Evolutionary conservation across 2,797 vertebrate genomes (phyloP).

Genomic region (Pantherophis vulpinus): DNA sequence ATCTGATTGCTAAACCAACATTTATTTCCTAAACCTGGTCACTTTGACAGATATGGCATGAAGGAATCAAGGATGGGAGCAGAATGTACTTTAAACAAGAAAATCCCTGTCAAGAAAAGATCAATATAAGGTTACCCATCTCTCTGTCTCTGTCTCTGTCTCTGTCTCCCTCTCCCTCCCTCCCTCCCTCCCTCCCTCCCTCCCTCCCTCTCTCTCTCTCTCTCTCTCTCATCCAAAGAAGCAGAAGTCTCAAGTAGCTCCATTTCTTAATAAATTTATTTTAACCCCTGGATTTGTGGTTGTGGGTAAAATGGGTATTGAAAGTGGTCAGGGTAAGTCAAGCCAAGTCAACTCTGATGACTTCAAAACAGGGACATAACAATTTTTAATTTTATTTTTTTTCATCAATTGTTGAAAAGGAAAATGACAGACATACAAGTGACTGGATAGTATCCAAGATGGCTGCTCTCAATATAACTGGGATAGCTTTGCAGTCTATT

Average conservation of each 20-base stretch:
- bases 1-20: background rate
- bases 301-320: background rate
- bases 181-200: too few species aligned
- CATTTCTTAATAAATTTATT: background rate
- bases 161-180: too few species aligned
- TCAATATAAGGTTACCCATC: background rate
- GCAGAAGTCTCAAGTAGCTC: background rate
- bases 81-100: background rate
- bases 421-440: background rate
- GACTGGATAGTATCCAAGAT: background rate
- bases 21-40: background rate
- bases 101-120: background rate
- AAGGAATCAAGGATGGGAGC: background rate
- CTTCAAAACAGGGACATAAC: background rate
- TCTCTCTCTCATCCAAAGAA: background rate
- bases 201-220: too few species aligned
- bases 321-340: background rate
- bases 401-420: background rate
- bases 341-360: background rate
- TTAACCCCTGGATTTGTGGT: background rate
- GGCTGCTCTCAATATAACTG: background rate
- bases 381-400: background rate
- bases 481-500: background rate
- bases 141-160: too few species aligned
- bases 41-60: background rate